Percentiles rank a stretch among this genome's conserved stretches.
Conservation (phyloP, 2,797 vertebrate species). For the Microchirus variegatus region DNA sequence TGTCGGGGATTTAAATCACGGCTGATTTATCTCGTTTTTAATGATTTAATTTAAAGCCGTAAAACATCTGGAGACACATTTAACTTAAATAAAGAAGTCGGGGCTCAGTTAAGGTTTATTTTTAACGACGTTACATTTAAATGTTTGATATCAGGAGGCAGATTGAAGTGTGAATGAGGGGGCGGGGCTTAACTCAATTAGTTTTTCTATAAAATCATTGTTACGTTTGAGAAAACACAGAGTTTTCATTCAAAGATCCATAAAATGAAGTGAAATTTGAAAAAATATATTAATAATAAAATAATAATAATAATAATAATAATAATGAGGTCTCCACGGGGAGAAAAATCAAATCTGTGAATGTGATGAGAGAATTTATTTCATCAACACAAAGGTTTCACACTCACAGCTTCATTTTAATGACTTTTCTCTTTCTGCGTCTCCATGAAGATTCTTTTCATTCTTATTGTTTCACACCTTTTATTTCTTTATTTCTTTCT, state of each 20-base stretch:
- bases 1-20: too few species aligned
- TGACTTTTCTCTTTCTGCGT: conserved; percentile 9
- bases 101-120: not conserved
- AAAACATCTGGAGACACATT: conserved; percentile 32
- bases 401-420: conserved; percentile 14
- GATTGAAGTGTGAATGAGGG: not conserved
- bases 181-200: too few species aligned
- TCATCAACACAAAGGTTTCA: conserved; percentile 19
- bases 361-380: too few species aligned
- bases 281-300: conserved; percentile 1
- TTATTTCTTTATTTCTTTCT: not conserved
- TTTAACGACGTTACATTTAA: too few species aligned
- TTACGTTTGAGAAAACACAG: too few species aligned
- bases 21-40: too few species aligned
- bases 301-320: conserved; percentile 14
- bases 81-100: conserved; percentile 34
- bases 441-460: too few species aligned
- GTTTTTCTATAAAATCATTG: too few species aligned
- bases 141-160: not conserved
- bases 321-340: conserved; percentile 2
- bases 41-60: conserved; percentile 20
- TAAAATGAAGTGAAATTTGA: not conserved
- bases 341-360: too few species aligned
- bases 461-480: too few species aligned
- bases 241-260: not conserved